These are phyloP conservation scores for Zaprionus camerounensis DNA, from an alignment of 1,140 invertebrate genomes.

Conservation along the genomic window DNA sequence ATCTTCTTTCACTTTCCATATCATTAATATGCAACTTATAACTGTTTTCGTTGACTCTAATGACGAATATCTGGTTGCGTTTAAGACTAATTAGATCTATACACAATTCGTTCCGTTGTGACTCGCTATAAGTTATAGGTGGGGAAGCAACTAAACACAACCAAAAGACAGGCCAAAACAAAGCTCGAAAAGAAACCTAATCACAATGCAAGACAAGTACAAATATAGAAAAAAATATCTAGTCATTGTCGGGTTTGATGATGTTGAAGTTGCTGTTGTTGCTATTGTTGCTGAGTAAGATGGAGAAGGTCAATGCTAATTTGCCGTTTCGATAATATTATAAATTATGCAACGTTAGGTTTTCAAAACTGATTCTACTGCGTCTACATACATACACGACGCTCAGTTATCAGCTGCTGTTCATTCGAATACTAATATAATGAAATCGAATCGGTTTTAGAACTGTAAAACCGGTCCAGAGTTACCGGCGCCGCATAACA, in stretches of 20 bases:
- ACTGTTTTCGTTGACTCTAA: neutral
- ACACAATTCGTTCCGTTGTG: neutral
- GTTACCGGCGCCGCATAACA: conserved; percentile 1
- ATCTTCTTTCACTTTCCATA: neutral
- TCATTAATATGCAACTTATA: neutral
- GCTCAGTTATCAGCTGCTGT: conserved; percentile 32
- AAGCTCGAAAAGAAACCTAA: conserved; percentile 33
- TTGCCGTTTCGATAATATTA: conserved; percentile 45
- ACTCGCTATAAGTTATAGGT: conserved; percentile 18
- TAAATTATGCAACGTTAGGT: conserved; percentile 46
- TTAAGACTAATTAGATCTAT: conserved; percentile 17
- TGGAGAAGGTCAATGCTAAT: conserved; percentile 72
- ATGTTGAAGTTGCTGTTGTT: conserved; percentile 31
- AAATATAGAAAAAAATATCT: conserved; percentile 23
- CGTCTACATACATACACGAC: conserved; percentile 26
- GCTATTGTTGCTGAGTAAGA: conserved; percentile 38
- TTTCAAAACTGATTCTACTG: conserved; percentile 40
- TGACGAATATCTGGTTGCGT: neutral
- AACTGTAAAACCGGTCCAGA: conserved; percentile 55
- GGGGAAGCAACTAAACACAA: conserved; percentile 36
- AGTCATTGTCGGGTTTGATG: conserved; percentile 35
- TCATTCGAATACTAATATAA: conserved; percentile 9
- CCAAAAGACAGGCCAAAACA: conserved; percentile 54
- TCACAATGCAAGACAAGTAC: conserved; percentile 51
- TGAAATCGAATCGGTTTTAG: conserved; percentile 40